Percentiles rank a stretch among this genome's conserved stretches.
Evolutionary conservation across 92 coral and sea anemone genomes (phyloP).

Genomic region (Metridium senile): DNA sequence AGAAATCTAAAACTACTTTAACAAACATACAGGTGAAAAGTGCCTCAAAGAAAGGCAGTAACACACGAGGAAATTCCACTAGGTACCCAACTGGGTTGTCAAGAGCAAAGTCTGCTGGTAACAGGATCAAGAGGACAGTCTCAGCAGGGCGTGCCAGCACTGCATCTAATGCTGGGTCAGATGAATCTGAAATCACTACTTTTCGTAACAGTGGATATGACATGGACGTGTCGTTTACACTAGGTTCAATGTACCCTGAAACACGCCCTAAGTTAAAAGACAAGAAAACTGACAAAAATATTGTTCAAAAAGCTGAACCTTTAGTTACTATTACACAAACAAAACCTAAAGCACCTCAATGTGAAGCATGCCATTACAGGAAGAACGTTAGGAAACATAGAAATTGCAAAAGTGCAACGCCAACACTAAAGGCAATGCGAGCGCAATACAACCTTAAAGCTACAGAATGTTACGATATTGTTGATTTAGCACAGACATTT

Average conservation of each 20-base stretch:
- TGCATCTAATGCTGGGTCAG: conserved; percentile 51
- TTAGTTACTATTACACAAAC: background rate
- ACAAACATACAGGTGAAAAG: conserved; percentile 8
- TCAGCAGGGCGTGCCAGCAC: conserved; percentile 60
- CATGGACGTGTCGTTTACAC: conserved; percentile 65
- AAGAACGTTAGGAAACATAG: conserved; percentile 35
- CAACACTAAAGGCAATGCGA: conserved; percentile 62
- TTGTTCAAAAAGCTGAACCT: background rate
- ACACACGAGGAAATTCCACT: conserved; percentile 20
- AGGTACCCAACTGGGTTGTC: conserved; percentile 21
- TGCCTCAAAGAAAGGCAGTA: conserved; percentile 6
- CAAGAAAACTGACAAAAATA: background rate
- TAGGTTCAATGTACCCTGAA: conserved; percentile 81
- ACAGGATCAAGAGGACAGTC: conserved; percentile 54
- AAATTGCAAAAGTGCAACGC: conserved; percentile 27
- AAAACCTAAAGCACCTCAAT: conserved; percentile 36
- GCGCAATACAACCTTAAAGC: conserved; percentile 75
- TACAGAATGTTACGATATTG: conserved; percentile 82
- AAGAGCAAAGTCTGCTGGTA: conserved; percentile 51
- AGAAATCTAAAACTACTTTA: conserved; percentile 33
- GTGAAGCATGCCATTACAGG: conserved; percentile 66
- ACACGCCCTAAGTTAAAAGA: conserved; percentile 50
- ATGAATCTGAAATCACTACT: conserved; percentile 72
- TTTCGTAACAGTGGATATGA: conserved; percentile 82
- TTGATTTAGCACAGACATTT: conserved; percentile 73